Percentiles rank a stretch among this genome's conserved stretches.
Evolutionary conservation across 2,797 vertebrate species (phyloP).

Genomic region (Hirundo rustica): DNA sequence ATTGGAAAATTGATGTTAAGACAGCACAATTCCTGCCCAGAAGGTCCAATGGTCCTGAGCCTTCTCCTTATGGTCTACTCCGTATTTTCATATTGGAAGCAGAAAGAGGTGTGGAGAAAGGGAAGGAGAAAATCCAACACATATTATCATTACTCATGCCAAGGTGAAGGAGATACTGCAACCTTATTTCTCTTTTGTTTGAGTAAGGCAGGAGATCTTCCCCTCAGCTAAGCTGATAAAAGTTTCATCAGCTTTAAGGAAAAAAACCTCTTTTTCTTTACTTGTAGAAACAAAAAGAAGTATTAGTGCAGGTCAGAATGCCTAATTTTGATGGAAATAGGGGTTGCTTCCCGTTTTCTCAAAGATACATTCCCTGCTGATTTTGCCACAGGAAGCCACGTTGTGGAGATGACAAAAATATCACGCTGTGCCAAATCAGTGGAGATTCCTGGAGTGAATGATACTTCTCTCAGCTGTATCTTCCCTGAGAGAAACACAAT

Average conservation of each 20-base stretch:
- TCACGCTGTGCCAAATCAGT: not conserved
- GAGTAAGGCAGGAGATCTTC: not conserved
- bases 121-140: not conserved
- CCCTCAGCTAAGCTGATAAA: not conserved
- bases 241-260: not conserved
- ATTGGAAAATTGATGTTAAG: not conserved
- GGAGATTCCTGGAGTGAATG: conserved; percentile 10
- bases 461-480: conserved; percentile 10
- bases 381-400: not conserved
- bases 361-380: conserved; percentile 16
- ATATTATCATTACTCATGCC: not conserved
- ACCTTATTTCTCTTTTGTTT: not conserved
- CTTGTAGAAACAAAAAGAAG: not conserved
- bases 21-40: not conserved
- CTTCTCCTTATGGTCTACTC: not conserved
- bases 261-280: not conserved
- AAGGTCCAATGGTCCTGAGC: not conserved
- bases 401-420: conserved; percentile 33
- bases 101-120: not conserved
- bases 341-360: not conserved
- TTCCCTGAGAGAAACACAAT: not conserved
- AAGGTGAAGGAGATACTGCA: not conserved
- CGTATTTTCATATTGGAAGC: not conserved
- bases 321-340: not conserved
- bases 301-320: not conserved